A percentile compares a stretch with the other conserved stretches of the same genome.
These are phyloP conservation scores for Pyrocephalus nanus DNA, from an alignment of 2,797 vertebrate genomes.

Conservation along the genomic window DNA sequence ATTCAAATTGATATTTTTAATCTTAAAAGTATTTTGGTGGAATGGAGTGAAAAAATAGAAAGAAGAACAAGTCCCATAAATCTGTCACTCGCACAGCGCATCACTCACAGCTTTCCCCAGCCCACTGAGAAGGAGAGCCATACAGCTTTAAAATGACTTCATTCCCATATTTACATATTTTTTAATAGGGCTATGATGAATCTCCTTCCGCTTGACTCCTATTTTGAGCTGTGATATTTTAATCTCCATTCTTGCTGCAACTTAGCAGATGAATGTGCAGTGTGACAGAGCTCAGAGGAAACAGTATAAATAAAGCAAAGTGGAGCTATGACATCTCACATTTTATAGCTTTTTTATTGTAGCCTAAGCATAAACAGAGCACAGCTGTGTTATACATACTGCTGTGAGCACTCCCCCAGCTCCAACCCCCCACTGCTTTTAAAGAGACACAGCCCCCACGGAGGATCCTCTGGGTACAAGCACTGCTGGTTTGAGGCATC, in stretches of 20 bases:
- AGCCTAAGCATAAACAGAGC: constrained; percentile 83
- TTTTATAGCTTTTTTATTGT: constrained; percentile 86
- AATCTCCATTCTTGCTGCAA: constrained; percentile 83
- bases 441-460: constrained; percentile 66
- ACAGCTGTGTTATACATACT: constrained; percentile 85
- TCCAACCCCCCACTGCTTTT: constrained; percentile 70
- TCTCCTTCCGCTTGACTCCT: constrained; percentile 84
- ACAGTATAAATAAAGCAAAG: constrained; percentile 85
- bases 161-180: constrained; percentile 82
- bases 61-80: constrained; percentile 40
- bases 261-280: constrained; percentile 81
- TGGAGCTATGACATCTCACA: constrained; percentile 83
- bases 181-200: constrained; percentile 83
- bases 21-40: constrained; percentile 70
- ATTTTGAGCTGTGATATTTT: constrained; percentile 86
- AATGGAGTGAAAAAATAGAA: constrained; percentile 64
- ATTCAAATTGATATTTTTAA: constrained; percentile 71
- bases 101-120: constrained; percentile 60
- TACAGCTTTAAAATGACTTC: constrained; percentile 79
- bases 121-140: constrained; percentile 54
- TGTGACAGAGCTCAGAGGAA: constrained; percentile 83
- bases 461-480: neutral
- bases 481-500: neutral
- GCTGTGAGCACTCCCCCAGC: constrained; percentile 71
- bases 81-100: constrained; percentile 53